Evolutionary conservation across 2,797 vertebrate genomes (phyloP), one percentile per base, ranked within the genome.

Genomic region (Urophycis tenuis): DNA sequence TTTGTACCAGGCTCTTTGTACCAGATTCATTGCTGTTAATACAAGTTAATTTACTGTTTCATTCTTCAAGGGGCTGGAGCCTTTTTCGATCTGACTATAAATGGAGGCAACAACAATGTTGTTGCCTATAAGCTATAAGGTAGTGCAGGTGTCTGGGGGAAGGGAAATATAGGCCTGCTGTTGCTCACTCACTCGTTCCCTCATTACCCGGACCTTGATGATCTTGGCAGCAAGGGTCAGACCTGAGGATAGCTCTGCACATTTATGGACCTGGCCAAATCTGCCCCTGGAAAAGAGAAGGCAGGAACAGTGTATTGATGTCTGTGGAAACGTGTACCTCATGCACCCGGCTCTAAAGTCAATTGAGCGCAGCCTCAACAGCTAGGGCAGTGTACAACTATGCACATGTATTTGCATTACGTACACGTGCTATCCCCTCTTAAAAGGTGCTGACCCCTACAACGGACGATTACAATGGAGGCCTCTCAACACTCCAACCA

Each of bases 211-310:
- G 79, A 95, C 94, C 92, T 94, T 95, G 74, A 96, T 95, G 81
- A 95, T 93, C 89, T 96, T 96, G 86, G 95, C 95, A 1, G 95
- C 95, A 79, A 96, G 90, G 14, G 75, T 90, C 64, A 96, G 93
- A 12, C 94, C 95, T 0, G 94, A 94, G 0, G 93, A 88, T 77
- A 91, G 88, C 81, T 96, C 95, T 0, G 88, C 93, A 85, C 95
- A 96, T 84, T 93, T 95, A 85, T 95, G 94, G 64, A 96, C 95
- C 90, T 95, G 94, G 79, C 95, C 95, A 81, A 96, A 96, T 49
- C 95, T 94, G 2, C 95, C 95, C 85, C 95, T 96, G 86, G 41
- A 70, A 85, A 81, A 41, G 87, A 45, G 22, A 79, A n/a, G 17
- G 31, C 31, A 72, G 32, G 10, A 35, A 10, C 9, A 10, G 3